Evolutionary conservation across 2,113 vertebrate genomes (phyloP).

Genomic region (Halichoeres trimaculatus): DNA sequence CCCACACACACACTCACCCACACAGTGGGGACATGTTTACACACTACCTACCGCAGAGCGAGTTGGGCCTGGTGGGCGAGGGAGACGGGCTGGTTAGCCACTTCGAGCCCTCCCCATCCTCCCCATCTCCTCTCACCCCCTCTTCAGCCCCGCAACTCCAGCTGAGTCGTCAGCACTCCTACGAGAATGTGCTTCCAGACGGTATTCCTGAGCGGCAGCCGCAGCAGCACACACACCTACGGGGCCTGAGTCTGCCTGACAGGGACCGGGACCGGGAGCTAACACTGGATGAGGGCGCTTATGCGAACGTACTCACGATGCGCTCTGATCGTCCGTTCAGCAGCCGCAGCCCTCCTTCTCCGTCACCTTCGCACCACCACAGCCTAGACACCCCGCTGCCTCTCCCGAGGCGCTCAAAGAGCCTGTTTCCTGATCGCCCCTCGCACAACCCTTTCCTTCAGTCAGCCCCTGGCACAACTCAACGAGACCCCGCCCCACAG

Average conservation of each 20-base stretch:
- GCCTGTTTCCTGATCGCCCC: slow-evolving; percentile 90
- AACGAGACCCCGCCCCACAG: slow-evolving; percentile 74
- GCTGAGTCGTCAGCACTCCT: slow-evolving; percentile 94
- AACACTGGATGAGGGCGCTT: slow-evolving; percentile 89
- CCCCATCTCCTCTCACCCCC: slow-evolving; percentile 63
- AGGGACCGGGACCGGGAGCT: slow-evolving; percentile 77
- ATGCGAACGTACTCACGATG: slow-evolving; percentile 92
- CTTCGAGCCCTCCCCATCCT: slow-evolving; percentile 83
- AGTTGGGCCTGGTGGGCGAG: slow-evolving; percentile 82
- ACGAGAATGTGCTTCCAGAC: slow-evolving; percentile 93
- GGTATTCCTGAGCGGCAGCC: slow-evolving; percentile 65
- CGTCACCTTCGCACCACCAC: slow-evolving; percentile 86
- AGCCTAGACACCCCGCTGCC: slow-evolving; percentile 84
- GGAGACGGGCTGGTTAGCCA: slow-evolving; percentile 89
- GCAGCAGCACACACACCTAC: slow-evolving; percentile 78
- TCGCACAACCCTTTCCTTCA: slow-evolving; percentile 95
- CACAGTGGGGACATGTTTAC: slow-evolving; percentile 79
- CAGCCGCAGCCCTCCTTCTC: slow-evolving; percentile 81
- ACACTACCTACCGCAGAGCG: slow-evolving; percentile 83
- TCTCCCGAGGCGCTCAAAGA: slow-evolving; percentile 91
- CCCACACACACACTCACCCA: slow-evolving; percentile 68
- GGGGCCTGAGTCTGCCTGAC: slow-evolving; percentile 94
- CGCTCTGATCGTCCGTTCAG: slow-evolving; percentile 92
- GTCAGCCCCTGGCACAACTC: slow-evolving; percentile 75
- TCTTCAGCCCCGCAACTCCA: slow-evolving; percentile 77